Evolutionary conservation across 2,888 invertebrate genomes (phyloP).

Genomic region (Troglohyphantes excavatus): DNA sequence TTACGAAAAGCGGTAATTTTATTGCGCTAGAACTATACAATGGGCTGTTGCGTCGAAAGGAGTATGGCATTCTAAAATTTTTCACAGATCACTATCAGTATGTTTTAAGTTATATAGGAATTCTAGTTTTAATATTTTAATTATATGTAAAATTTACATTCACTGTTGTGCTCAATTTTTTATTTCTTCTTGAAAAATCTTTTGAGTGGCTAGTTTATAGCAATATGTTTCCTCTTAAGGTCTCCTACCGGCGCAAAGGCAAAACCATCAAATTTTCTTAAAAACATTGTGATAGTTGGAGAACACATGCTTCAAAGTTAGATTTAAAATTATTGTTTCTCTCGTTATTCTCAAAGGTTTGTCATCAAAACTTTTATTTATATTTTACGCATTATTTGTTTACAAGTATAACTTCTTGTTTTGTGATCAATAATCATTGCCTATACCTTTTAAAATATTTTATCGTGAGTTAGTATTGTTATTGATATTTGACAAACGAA

Average conservation of each 20-base stretch:
- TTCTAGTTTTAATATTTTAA: too few relatives aligned
- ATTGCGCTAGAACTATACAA: too few relatives aligned
- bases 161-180: too few relatives aligned
- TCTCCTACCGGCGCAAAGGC: conserved; percentile 11
- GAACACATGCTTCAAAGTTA: conserved; percentile 4
- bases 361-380: conserved; percentile 61
- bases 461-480: neutral
- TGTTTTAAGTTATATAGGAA: too few relatives aligned
- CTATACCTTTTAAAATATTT: neutral
- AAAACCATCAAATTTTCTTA: neutral
- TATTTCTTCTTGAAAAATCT: too few relatives aligned
- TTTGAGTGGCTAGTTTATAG: neutral
- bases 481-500: neutral
- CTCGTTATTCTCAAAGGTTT: conserved; percentile 55
- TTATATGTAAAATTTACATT: too few relatives aligned
- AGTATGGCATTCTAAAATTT: too few relatives aligned
- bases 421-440: neutral
- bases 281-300: neutral
- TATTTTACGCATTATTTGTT: conserved; percentile 68
- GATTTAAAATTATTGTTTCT: conserved; percentile 50
- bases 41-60: too few relatives aligned
- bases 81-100: too few relatives aligned
- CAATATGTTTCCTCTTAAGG: neutral
- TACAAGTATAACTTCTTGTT: conserved; percentile 16
- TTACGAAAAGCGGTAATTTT: too few relatives aligned